These are phyloP conservation scores for Helostoma temminkii DNA, from an alignment of 2,797 vertebrate species.

Conservation along the genomic window DNA sequence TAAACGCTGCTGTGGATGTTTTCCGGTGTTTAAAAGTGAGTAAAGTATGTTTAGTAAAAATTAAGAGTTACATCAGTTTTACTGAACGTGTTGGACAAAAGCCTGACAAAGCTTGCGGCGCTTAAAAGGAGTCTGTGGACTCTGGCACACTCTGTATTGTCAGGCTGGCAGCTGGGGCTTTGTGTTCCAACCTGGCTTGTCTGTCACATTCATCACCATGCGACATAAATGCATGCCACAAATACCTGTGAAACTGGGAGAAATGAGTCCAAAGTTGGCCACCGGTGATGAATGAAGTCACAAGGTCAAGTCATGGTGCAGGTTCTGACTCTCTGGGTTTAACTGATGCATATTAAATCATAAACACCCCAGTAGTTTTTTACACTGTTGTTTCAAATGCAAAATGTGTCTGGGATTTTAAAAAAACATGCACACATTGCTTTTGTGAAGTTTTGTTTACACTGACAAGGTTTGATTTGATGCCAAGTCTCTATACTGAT, in stretches of 20 bases:
- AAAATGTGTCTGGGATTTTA: not conserved
- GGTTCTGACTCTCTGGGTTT: not conserved
- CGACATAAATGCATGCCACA: conserved; percentile 43
- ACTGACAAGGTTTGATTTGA: not conserved
- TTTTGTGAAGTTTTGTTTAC: not conserved
- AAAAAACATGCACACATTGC: no score
- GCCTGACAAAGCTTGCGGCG: conserved; percentile 57
- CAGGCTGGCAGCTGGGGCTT: conserved; percentile 54
- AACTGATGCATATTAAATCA: not conserved
- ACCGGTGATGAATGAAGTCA: not conserved
- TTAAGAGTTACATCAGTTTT: conserved; percentile 30
- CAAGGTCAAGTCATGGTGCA: not conserved
- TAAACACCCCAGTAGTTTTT: not conserved
- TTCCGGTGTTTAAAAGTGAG: conserved; percentile 10
- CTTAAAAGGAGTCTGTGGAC: conserved; percentile 56
- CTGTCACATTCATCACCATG: conserved; percentile 28
- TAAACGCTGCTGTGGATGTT: conserved; percentile 30
- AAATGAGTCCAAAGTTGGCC: not conserved
- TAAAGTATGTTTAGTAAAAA: conserved; percentile 17
- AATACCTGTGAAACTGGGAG: conserved; percentile 30
- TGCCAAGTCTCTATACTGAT: not conserved
- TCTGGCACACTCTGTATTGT: conserved; percentile 79
- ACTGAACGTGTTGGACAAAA: conserved; percentile 56
- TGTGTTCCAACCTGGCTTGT: conserved; percentile 64
- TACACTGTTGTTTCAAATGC: not conserved